Base-by-base conservation (phyloP, 2,797 vertebrate genomes). In the Sylvia borin region DNA sequence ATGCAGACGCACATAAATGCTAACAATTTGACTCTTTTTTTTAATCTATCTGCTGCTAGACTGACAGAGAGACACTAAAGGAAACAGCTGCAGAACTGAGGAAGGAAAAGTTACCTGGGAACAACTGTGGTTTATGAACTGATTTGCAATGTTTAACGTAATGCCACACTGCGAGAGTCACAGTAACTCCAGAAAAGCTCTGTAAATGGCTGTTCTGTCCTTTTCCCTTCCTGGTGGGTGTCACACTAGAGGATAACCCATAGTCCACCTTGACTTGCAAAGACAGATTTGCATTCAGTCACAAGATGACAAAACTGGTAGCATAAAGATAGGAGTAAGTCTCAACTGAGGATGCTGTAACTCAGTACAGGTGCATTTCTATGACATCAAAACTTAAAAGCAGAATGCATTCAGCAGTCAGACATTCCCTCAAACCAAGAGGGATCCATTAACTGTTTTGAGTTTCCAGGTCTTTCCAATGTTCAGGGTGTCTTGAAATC, bases 1-100 rank as follows among this genome's bases (percentile, higher is more conserved):
- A 50, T 38, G 20, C 9, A 45, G n/a, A n/a, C 6, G 38, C 7
- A 53, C 3, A 32, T 13, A 21, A 8, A 77, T 2, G 0, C 6
- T 66, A 58, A 21, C 3, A 40, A 43, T 74, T 64, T 48, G 11
- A 17, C 4, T 53, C 3, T 67, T 48, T 71, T 57, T 57, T 72
- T 21, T 6, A 10, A 62, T 57, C 27, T 62, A 0, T n/a, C 32
- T 75, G 16, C 22, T 45, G 3, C 18, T 68, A 25, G 17, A 26
- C 31, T 48, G 31, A 34, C 3, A 42, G 31, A 22, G 13, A 73
- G 13, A 76, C 6, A 10, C 9, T 60, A 42, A 85, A 25, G 21
- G 57, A 77, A 90, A 50, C 16, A 78, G 7, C 29, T 66, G 9
- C 24, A 62, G 32, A 81, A 34, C 10, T 21, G 26, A 58, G 11